Conservation (phyloP, 2,888 invertebrate genomes). For the Cryptocheilus praepositus region DNA sequence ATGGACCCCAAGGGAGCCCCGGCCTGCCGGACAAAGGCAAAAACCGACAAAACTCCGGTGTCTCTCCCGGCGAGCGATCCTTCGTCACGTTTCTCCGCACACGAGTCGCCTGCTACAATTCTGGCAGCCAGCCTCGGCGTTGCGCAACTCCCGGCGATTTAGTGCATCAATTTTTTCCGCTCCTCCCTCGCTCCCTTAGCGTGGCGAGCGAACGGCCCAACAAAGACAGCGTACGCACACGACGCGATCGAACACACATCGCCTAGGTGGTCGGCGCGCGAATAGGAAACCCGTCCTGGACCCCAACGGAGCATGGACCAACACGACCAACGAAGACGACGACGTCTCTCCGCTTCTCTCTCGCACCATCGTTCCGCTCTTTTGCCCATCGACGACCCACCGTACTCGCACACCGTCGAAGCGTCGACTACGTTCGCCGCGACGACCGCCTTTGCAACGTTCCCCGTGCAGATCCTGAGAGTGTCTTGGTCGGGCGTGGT, state of each 20-base stretch:
- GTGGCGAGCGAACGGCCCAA: neutral
- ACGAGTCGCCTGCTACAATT: no score
- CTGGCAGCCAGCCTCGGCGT: no score
- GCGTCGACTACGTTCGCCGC: conserved; percentile 1
- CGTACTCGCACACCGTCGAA: conserved; percentile 25
- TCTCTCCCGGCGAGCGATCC: no score
- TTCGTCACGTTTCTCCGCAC: no score
- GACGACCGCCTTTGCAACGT: conserved; percentile 39
- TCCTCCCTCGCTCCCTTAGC: conserved; percentile 22
- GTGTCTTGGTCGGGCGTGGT: conserved; percentile 73
- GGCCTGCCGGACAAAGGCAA: no score
- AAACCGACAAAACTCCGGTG: no score
- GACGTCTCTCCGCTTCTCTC: neutral
- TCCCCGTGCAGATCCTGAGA: conserved; percentile 38
- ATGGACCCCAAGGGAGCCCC: no score
- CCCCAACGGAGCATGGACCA: conserved; percentile 32
- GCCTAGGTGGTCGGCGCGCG: conserved; percentile 43
- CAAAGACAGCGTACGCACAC: conserved; percentile 13
- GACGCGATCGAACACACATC: conserved; percentile 37
- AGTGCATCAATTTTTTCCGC: conserved; percentile 33
- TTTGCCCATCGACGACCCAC: conserved; percentile 14
- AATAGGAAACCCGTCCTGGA: conserved; percentile 49
- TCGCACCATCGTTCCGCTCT: no score
- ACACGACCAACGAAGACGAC: conserved; percentile 31
- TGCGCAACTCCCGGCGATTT: conserved; percentile 19